Evolutionary conservation across 2,797 vertebrate species (phyloP), one percentile per base, ranked within the genome.

Genomic region (Melanogrammus aeglefinus): DNA sequence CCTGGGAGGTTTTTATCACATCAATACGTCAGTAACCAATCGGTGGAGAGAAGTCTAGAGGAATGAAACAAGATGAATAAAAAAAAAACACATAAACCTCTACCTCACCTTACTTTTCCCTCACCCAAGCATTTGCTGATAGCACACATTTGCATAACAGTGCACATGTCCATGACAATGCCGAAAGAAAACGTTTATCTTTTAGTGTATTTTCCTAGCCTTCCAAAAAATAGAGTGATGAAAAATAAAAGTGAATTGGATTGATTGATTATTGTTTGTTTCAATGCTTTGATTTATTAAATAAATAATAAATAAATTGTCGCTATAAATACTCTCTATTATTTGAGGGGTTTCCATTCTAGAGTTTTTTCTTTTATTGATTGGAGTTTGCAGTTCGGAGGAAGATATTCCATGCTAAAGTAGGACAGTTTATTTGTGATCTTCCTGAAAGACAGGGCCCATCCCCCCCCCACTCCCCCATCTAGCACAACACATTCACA

Each of bases 1-100:
- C 79, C 86, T 81, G 73, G 79, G 82, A n/a, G 63, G 63, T 69
- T 27, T 27, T 84, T 76, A 76, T 27, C 18, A 72, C 74, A 77
- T 78, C 77, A 73, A 82, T 88, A 89, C 86, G 80, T 84, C 82
- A 71, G 83, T 84, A 88, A 85, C 89, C 78, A 76, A 51, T 80
- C 76, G 77, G 79, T 75, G 78, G 75, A 76, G 81, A 69, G 74
- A 82, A 78, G 84, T 78, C 80, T 4, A 16, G 74, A 88, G 84
- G 84, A 89, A 89, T 89, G 83, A 84, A 88, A 91, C 86, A 91
- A 86, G 83, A 85, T 69, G 63, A 69, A 69, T 69, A n/a, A 6
- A 51, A 6, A 51, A 16, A 44, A 44, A 2, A 44, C 41, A 63
- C n/a, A n/a, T 16, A 9, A 63, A 24, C 57, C 57, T 63, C 57